Base-by-base conservation (phyloP, 2,797 vertebrate species). In the Oryzias dopingdopingensis region DNA sequence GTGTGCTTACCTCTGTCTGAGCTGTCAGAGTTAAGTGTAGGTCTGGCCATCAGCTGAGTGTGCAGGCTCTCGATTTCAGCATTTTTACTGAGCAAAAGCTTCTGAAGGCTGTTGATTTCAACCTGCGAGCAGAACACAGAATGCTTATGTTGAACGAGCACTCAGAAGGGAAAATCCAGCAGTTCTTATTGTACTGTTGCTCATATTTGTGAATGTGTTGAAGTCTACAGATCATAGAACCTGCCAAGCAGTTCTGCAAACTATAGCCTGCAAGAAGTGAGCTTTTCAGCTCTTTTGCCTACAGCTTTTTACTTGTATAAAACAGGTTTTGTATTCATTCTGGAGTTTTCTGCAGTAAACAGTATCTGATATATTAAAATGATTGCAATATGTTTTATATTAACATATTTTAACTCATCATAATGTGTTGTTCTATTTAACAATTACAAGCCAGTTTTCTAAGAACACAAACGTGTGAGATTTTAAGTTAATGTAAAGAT, bases 61-160 rank as follows among this genome's bases (percentile, higher is more conserved):
- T 96, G 94, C 67, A 98, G 83, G 15, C 90, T 93, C 79, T 97
- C 94, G 15, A 98, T 97, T 89, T 98, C 96, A 17, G 93, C 84
- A 41, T 97, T 96, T 82, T 97, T 98, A 72, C 90, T 89, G 72
- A 93, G 91, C 75, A 98, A 79, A 4, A 96, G 90, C 74, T 98
- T 93, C 81, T 98, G 95, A 20, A 98, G 94, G 78, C 94, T 91
- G 68, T 90, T 92, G 72, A 98, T 95, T 89, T 98, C 96, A n/a
- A 92, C 93, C 96, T 98, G 88, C 8, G 73, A 66, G 59, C 57
- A 44, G 23, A 60, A 75, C 62, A 67, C 46, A 84, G n/a, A 37
- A 13, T 2, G 32, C 32, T 37, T 37, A 37, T 13, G 32, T 12
- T 10, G 1, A 76, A 42, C 12, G 44, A 37, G 60, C 24, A 29